A percentile compares a stretch with the other conserved stretches of the same genome.
Evolutionary conservation across 2,888 invertebrate genomes (phyloP).

Genomic region (Phortica magna): DNA sequence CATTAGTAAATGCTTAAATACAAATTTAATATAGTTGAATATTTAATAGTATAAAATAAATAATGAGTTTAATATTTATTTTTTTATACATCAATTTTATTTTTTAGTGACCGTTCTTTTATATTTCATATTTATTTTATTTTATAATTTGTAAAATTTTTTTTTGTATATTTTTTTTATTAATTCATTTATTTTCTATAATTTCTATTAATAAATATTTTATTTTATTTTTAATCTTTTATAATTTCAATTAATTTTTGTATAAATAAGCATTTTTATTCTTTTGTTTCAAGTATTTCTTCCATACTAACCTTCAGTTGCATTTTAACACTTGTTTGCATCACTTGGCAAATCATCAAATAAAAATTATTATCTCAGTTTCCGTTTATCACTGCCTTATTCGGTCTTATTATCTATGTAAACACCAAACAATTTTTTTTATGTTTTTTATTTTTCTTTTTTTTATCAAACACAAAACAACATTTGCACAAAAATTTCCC

Average conservation of each 20-base stretch:
- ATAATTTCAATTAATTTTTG: conserved; percentile 23
- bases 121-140: background rate
- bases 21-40: too few species aligned
- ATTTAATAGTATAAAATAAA: too few species aligned
- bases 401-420: conserved; percentile 9
- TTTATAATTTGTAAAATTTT: background rate
- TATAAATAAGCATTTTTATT: conserved; percentile 26
- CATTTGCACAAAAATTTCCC: background rate
- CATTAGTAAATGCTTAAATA: too few species aligned
- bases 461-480: conserved; percentile 45
- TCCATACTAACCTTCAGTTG: conserved; percentile 67
- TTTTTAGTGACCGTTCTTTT: too few species aligned
- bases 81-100: too few species aligned
- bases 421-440: conserved; percentile 32
- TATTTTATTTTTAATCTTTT: conserved; percentile 7
- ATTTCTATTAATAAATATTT: background rate
- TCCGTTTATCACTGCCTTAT: conserved; percentile 16
- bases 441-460: conserved; percentile 37
- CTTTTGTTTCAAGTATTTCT: conserved; percentile 7
- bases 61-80: too few species aligned
- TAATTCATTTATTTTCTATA: background rate
- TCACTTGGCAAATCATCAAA: conserved; percentile 68
- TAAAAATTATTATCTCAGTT: conserved; percentile 10
- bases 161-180: background rate
- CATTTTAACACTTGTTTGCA: conserved; percentile 62